These are phyloP conservation scores for Monopis laevigella DNA, from an alignment of 2,888 invertebrate genomes.

Conservation along the genomic window DNA sequence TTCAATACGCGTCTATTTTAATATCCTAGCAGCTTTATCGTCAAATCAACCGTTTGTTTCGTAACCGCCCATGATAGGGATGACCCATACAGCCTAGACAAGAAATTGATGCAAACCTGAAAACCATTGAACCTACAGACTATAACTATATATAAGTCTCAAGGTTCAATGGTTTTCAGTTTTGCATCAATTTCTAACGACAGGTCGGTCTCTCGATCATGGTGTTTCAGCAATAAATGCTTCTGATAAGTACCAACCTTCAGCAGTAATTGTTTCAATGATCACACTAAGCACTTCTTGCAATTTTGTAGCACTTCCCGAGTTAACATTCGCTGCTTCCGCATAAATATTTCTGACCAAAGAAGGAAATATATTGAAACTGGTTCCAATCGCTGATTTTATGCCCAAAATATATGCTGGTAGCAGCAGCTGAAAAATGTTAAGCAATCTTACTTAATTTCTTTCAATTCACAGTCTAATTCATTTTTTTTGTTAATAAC, in stretches of 20 bases:
- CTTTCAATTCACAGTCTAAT: not conserved
- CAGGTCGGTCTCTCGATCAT: too few species aligned
- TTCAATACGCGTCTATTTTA: too few species aligned
- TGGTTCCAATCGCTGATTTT: constrained; percentile 76
- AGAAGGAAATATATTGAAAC: constrained; percentile 73
- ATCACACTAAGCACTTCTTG: constrained; percentile 65
- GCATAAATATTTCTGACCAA: constrained; percentile 65
- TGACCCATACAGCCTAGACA: too few species aligned
- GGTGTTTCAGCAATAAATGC: too few species aligned
- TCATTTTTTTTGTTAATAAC: not conserved
- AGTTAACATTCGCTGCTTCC: constrained; percentile 53
- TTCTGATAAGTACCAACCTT: constrained; percentile 46
- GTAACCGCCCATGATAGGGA: too few species aligned
- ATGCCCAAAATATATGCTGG: constrained; percentile 75
- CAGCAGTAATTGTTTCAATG: constrained; percentile 55
- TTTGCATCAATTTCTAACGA: too few species aligned
- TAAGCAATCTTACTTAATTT: not conserved
- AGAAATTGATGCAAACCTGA: too few species aligned
- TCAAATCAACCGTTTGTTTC: too few species aligned
- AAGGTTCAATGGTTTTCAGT: too few species aligned
- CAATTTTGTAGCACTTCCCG: constrained; percentile 48
- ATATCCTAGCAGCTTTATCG: too few species aligned
- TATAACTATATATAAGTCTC: too few species aligned
- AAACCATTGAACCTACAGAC: too few species aligned
- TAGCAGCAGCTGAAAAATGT: constrained; percentile 65